Conservation (phyloP, 2,113 vertebrate genomes). For the Acinonyx jubatus region DNA sequence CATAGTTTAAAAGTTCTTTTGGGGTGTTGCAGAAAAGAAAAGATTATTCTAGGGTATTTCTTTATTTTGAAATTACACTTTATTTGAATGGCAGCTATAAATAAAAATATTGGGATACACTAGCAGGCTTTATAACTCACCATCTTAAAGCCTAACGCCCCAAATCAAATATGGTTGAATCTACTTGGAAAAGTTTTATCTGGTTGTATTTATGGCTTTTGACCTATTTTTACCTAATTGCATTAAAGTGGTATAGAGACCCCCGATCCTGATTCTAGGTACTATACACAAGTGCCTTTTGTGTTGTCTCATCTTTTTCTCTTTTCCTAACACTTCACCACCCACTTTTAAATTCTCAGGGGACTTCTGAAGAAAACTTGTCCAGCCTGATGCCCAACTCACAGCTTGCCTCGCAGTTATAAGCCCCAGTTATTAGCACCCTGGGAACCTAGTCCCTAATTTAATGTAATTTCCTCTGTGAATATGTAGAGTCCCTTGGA, state of each 20-base stretch:
- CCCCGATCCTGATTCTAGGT: not conserved
- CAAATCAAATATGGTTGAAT: not conserved
- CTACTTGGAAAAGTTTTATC: not conserved
- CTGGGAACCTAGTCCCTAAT: not conserved
- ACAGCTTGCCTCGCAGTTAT: not conserved
- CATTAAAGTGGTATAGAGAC: not conserved
- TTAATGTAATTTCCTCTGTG: conserved; percentile 40
- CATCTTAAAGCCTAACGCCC: not conserved
- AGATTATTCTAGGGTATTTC: not conserved
- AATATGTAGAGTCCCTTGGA: conserved; percentile 5
- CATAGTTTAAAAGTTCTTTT: not conserved
- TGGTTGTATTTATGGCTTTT: not conserved
- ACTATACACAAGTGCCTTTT: not conserved
- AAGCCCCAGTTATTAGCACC: conserved; percentile 8
- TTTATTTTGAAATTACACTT: not conserved
- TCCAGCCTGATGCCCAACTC: not conserved
- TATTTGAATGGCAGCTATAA: not conserved
- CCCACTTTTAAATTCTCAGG: not conserved
- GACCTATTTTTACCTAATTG: not conserved
- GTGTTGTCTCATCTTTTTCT: not conserved
- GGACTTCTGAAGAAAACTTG: not conserved
- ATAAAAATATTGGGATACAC: not conserved
- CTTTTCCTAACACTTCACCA: not conserved
- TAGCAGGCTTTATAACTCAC: not conserved
- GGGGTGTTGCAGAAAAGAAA: not conserved